phyloP scores from a whole-genome alignment of 2,888 invertebrate species.

The Horisme vitalbata region DNA sequence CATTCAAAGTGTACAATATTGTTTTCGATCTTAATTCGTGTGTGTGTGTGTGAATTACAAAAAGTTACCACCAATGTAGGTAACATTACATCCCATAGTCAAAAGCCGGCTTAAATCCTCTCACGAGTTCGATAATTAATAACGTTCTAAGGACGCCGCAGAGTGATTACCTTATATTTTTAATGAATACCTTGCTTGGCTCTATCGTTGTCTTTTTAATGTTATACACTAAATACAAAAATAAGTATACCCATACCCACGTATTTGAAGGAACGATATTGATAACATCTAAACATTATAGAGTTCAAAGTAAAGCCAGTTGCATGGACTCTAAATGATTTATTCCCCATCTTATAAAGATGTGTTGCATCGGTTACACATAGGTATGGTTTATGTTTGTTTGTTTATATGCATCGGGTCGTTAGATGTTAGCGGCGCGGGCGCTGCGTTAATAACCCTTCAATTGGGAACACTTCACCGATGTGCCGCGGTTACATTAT shows the following conservation, averaged over 20 bases:
- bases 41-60: too few relatives aligned
- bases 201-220: too few relatives aligned
- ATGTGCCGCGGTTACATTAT: slow-evolving; percentile 17
- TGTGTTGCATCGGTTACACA: slow-evolving; percentile 15
- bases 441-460: slow-evolving; percentile 62
- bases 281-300: too few relatives aligned
- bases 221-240: too few relatives aligned
- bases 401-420: slow-evolving; percentile 42
- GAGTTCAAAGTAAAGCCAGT: too few relatives aligned
- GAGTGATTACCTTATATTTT: slow-evolving; percentile 11
- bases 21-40: too few relatives aligned
- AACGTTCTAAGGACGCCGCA: background rate
- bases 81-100: too few relatives aligned
- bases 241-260: too few relatives aligned
- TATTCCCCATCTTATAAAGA: background rate
- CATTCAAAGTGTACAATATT: too few relatives aligned
- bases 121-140: slow-evolving; percentile 11
- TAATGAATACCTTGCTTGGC: slow-evolving; percentile 26
- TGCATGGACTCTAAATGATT: background rate
- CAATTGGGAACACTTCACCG: slow-evolving; percentile 64
- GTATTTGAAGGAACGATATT: too few relatives aligned
- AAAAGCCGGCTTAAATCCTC: too few relatives aligned
- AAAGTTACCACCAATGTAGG: too few relatives aligned
- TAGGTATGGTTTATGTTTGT: slow-evolving; percentile 34
- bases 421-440: slow-evolving; percentile 47